Conservation (phyloP, 2,797 vertebrate genomes). For the Halcyon leucocephala region DNA sequence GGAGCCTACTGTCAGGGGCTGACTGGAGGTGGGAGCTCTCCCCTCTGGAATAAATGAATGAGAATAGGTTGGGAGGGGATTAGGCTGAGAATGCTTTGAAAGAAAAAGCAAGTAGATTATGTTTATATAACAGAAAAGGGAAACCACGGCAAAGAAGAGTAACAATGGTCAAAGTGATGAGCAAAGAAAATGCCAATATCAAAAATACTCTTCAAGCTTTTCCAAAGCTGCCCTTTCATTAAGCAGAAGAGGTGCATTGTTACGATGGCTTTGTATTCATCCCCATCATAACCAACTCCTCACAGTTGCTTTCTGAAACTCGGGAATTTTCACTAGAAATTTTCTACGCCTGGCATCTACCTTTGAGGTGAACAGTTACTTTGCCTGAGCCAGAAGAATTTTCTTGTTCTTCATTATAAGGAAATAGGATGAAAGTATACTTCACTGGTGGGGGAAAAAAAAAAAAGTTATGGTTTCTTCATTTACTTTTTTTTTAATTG, state of each 20-base stretch:
- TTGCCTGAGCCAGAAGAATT: background rate
- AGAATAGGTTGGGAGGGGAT: constrained; percentile 71
- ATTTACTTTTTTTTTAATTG: background rate
- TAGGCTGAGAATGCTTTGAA: constrained; percentile 64
- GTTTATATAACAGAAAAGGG: constrained; percentile 70
- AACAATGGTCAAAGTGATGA: constrained; percentile 66
- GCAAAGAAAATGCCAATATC: constrained; percentile 46
- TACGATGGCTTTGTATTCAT: constrained; percentile 11
- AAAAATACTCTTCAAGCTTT: constrained; percentile 64
- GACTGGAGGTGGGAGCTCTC: constrained; percentile 70
- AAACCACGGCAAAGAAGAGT: constrained; percentile 56
- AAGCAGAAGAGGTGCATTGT: constrained; percentile 38
- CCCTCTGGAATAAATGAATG: constrained; percentile 71
- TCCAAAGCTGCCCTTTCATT: constrained; percentile 58
- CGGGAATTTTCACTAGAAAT: background rate
- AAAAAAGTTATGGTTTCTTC: background rate
- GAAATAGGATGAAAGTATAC: background rate
- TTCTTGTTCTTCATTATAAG: background rate
- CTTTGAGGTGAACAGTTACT: background rate
- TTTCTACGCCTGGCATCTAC: background rate
- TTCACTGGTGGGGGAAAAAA: background rate
- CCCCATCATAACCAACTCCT: constrained; percentile 33
- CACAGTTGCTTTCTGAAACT: constrained; percentile 47
- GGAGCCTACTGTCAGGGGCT: constrained; percentile 67
- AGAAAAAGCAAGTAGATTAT: constrained; percentile 69